Percentiles rank a stretch among this genome's conserved stretches.
These are phyloP conservation scores for Dicyrtoma fusca DNA, from an alignment of 2,888 invertebrate species.

Conservation along the genomic window DNA sequence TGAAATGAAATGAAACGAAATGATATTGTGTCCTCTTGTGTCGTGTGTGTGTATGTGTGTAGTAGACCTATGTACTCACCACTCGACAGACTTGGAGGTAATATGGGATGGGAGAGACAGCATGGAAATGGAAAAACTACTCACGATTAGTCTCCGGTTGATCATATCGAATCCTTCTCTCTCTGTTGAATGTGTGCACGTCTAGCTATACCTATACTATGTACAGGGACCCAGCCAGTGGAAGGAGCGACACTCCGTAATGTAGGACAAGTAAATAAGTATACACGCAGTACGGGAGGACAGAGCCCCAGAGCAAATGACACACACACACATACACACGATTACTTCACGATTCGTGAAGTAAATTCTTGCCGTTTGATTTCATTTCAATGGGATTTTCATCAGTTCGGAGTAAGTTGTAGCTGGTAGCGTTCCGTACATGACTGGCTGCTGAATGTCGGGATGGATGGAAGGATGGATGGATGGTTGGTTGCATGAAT, in stretches of 20 bases:
- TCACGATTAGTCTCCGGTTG: constrained; percentile 13
- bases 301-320: too few relatives aligned
- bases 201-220: too few relatives aligned
- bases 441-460: too few relatives aligned
- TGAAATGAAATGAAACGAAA: neutral
- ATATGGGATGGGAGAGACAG: too few relatives aligned
- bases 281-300: neutral
- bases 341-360: constrained; percentile 8
- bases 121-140: neutral
- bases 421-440: too few relatives aligned
- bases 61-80: neutral
- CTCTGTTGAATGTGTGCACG: neutral
- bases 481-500: too few relatives aligned
- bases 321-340: too few relatives aligned
- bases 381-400: constrained; percentile 31
- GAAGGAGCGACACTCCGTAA: neutral
- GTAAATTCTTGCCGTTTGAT: constrained; percentile 32
- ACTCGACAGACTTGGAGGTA: too few relatives aligned
- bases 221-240: too few relatives aligned
- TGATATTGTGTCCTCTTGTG: neutral
- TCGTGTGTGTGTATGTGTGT: neutral
- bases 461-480: neutral
- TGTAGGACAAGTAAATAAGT: constrained; percentile 2
- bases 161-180: constrained; percentile 9
- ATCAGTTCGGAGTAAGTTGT: constrained; percentile 7